Evolutionary conservation across 2,113 vertebrate genomes (phyloP).

Genomic region (Rhinichthys klamathensis): DNA sequence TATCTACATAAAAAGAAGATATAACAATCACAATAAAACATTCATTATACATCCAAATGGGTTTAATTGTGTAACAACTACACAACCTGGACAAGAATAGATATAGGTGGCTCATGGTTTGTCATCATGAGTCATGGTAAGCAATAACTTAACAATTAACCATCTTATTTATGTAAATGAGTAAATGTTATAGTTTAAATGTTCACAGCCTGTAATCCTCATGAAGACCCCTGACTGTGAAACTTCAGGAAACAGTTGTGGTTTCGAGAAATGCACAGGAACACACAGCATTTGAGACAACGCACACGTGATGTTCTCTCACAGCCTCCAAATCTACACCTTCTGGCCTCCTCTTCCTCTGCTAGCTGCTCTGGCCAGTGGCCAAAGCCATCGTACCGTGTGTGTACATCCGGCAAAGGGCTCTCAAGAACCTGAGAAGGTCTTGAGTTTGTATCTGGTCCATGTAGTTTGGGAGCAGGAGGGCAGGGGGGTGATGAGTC

Average conservation of each 20-base stretch:
- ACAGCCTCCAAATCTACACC: conserved; percentile 76
- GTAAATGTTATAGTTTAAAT: neutral
- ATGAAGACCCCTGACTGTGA: conserved; percentile 70
- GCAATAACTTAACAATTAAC: conserved; percentile 7
- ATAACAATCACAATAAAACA: conserved; percentile 15
- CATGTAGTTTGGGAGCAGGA: conserved; percentile 55
- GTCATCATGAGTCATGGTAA: neutral
- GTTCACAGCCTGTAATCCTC: conserved; percentile 22
- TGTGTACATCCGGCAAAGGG: conserved; percentile 70
- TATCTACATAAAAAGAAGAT: too few species aligned
- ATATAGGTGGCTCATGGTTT: conserved; percentile 1
- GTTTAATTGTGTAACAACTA: neutral
- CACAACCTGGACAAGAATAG: neutral
- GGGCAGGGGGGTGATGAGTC: conserved; percentile 70
- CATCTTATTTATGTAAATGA: neutral
- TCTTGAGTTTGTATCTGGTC: conserved; percentile 51
- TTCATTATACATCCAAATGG: neutral
- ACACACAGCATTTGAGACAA: conserved; percentile 81
- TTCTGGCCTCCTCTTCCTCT: conserved; percentile 71
- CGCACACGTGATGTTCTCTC: conserved; percentile 75
- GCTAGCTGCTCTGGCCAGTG: conserved; percentile 80
- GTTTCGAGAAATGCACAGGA: conserved; percentile 79
- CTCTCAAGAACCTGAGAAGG: conserved; percentile 64
- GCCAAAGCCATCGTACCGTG: conserved; percentile 74
- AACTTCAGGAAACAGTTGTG: conserved; percentile 82